A percentile compares a stretch with the other conserved stretches of the same genome.
These are phyloP conservation scores for Rousettus leschenaultii DNA, from an alignment of 2,113 vertebrate species.

Conservation along the genomic window DNA sequence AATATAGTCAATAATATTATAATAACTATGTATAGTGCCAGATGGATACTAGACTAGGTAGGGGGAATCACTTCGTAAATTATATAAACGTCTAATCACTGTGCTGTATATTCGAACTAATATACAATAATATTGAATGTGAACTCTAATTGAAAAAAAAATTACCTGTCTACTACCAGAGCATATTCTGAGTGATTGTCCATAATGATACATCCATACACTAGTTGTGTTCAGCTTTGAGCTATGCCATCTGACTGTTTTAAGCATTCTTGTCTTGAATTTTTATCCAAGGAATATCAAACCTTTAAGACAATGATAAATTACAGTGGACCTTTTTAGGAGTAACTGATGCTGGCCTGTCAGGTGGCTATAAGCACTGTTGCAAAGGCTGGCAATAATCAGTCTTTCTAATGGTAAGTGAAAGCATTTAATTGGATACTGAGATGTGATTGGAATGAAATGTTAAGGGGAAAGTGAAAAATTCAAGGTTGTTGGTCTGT, in stretches of 20 bases:
- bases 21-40: too few species aligned
- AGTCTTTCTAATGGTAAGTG: slow-evolving; percentile 37
- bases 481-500: slow-evolving; percentile 53
- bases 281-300: slow-evolving; percentile 35
- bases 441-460: slow-evolving; percentile 53
- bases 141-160: neutral
- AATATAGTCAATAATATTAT: too few species aligned
- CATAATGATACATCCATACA: neutral
- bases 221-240: neutral
- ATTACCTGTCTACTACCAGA: neutral
- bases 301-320: slow-evolving; percentile 57
- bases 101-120: too few species aligned
- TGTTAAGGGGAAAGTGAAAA: slow-evolving; percentile 55
- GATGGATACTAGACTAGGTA: too few species aligned
- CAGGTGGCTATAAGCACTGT: neutral
- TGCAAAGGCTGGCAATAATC: slow-evolving; percentile 47
- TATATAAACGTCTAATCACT: too few species aligned
- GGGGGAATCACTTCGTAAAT: too few species aligned
- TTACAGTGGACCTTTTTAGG: slow-evolving; percentile 40
- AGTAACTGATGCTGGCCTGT: slow-evolving; percentile 48
- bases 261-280: slow-evolving; percentile 39
- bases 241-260: neutral
- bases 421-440: slow-evolving; percentile 60
- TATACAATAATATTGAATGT: too few species aligned
- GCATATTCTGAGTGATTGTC: neutral